phyloP scores from a whole-genome alignment of 2,113 vertebrate genomes.

The Rattus norvegicus region DNA sequence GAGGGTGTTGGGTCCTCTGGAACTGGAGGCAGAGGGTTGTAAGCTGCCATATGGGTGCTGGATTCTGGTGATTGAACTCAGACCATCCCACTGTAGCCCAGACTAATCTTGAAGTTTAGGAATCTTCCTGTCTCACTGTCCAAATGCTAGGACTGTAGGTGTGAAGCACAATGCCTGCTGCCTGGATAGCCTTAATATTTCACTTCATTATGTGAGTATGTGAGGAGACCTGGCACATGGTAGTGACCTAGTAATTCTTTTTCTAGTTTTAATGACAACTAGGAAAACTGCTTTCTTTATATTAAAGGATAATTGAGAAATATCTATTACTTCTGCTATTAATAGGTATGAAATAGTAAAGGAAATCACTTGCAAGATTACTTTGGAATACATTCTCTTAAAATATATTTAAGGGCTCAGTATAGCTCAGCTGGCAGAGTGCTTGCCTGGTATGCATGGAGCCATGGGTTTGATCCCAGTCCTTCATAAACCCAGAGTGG shows the following conservation, averaged over 20 bases:
- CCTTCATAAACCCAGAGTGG: not conserved
- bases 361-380: slow-evolving; percentile 62
- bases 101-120: not conserved
- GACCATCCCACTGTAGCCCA: not conserved
- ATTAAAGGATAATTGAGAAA: slow-evolving; percentile 64
- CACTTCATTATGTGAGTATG: slow-evolving; percentile 59
- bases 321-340: slow-evolving; percentile 57
- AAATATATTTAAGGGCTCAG: not conserved
- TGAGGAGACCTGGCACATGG: slow-evolving; percentile 52
- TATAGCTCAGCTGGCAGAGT: not conserved
- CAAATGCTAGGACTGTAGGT: not conserved
- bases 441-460: not conserved
- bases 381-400: slow-evolving; percentile 5
- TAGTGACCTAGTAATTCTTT: slow-evolving; percentile 63
- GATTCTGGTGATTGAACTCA: not conserved
- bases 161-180: not conserved
- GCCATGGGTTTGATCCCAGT: not conserved
- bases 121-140: not conserved
- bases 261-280: slow-evolving; percentile 67
- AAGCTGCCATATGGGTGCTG: not conserved
- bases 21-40: not conserved
- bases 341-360: slow-evolving; percentile 66
- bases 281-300: slow-evolving; percentile 59
- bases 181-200: slow-evolving; percentile 3
- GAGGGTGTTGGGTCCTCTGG: not conserved